Percentiles rank a stretch among this genome's conserved stretches.
Conservation (phyloP, 2,113 vertebrate species). For the Pedionomus torquatus region DNA sequence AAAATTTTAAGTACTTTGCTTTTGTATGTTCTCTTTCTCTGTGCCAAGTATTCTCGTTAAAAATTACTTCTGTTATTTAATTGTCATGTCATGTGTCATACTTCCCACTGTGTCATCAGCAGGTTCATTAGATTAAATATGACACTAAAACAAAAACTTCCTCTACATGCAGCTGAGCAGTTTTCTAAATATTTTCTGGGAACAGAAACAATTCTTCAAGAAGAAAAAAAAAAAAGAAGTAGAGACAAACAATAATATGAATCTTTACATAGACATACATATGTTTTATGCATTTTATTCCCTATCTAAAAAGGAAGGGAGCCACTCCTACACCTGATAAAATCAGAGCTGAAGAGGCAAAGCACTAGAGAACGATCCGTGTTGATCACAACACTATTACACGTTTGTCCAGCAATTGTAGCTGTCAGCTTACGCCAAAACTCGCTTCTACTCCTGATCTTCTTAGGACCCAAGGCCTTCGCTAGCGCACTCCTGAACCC, state of each 20-base stretch:
- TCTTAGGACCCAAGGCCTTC: neutral
- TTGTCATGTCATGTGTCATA: rapidly evolving
- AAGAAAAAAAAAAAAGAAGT: neutral
- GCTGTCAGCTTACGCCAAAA: neutral
- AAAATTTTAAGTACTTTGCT: neutral
- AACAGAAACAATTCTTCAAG: neutral
- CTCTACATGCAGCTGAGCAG: neutral
- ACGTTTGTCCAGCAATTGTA: rapidly evolving
- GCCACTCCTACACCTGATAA: neutral
- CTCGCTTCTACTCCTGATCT: neutral
- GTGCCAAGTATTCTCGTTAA: neutral
- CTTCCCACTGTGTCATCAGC: neutral
- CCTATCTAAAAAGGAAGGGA: neutral
- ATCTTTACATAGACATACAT: rapidly evolving
- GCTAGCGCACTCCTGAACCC: too few species aligned
- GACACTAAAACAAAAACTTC: neutral
- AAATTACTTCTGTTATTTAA: neutral
- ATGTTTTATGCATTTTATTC: neutral
- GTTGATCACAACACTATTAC: rapidly evolving
- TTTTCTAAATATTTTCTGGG: neutral
- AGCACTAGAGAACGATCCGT: rapidly evolving
- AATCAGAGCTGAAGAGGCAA: neutral
- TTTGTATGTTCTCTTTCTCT: neutral
- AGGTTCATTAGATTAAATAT: neutral
- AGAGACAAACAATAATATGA: too few species aligned